phyloP scores from a whole-genome alignment of 2,797 vertebrate species.

The Protonibea diacanthus region DNA sequence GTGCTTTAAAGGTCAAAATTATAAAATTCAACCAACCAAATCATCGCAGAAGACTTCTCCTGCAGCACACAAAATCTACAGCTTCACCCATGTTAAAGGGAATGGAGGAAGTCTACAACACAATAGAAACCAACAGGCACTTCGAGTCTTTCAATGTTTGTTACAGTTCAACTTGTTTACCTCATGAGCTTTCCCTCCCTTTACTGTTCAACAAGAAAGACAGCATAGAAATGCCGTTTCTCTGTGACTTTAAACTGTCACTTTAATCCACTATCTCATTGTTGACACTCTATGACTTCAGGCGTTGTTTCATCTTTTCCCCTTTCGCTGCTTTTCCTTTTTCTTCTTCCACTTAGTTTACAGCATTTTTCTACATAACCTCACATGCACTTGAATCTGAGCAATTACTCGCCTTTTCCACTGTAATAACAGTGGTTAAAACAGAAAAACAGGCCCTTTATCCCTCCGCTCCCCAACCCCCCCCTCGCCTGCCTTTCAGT shows the following conservation, averaged over 20 bases:
- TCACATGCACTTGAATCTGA: conserved; percentile 44
- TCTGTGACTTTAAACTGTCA: conserved; percentile 35
- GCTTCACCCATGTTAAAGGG: not conserved
- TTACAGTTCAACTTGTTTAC: not conserved
- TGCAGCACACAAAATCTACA: not conserved
- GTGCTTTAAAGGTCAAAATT: not conserved
- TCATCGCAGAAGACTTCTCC: not conserved
- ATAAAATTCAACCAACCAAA: too few species aligned
- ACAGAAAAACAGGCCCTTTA: conserved; percentile 34
- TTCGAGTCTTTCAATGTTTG: conserved; percentile 9
- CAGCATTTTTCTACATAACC: conserved; percentile 41
- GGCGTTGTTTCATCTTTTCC: conserved; percentile 14
- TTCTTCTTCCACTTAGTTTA: conserved; percentile 32
- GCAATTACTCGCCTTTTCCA: conserved; percentile 34
- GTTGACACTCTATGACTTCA: conserved; percentile 23
- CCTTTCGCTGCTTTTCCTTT: not conserved
- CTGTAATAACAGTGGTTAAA: conserved; percentile 56
- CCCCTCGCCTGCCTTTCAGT: conserved; percentile 31
- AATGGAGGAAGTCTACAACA: not conserved
- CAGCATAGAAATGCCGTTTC: conserved; percentile 9
- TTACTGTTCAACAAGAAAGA: conserved; percentile 5
- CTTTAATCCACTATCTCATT: conserved; percentile 28
- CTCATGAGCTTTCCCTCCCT: conserved; percentile 14
- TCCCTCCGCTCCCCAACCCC: not conserved
- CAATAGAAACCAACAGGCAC: conserved; percentile 1